Evolutionary conservation across 2,797 vertebrate species (phyloP).

Genomic region (Balearica regulorum): DNA sequence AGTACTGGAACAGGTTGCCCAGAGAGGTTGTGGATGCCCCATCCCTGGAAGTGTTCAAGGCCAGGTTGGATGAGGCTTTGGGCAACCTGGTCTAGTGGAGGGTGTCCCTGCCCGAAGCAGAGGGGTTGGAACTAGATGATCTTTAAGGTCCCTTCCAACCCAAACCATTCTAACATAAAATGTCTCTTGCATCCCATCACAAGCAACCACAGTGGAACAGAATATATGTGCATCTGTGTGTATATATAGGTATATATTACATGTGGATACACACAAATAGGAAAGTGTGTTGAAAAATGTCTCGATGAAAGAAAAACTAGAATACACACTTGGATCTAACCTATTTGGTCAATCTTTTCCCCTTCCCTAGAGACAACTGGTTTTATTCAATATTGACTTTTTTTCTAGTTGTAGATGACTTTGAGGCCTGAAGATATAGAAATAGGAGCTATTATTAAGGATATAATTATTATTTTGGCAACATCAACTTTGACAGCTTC

Average conservation of each 20-base stretch:
- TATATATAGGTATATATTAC: background rate
- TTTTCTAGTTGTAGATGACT: background rate
- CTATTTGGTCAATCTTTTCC: background rate
- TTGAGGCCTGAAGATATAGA: background rate
- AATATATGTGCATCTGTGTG: background rate
- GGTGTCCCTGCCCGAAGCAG: no score
- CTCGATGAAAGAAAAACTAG: background rate
- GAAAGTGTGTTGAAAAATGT: background rate
- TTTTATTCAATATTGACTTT: background rate
- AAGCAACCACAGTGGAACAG: background rate
- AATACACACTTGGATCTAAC: background rate
- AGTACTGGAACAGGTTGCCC: no score
- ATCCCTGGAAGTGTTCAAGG: no score
- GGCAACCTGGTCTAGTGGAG: no score
- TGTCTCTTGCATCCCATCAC: background rate
- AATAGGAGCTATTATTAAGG: background rate
- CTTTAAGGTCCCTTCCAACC: no score
- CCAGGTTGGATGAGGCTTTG: no score
- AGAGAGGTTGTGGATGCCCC: no score
- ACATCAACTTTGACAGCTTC: background rate
- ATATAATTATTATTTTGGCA: conserved; percentile 1
- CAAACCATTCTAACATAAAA: background rate
- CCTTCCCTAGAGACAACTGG: background rate
- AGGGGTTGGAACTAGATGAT: no score
- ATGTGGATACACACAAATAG: background rate